Evolutionary conservation across 2,113 vertebrate genomes (phyloP).

Genomic region (Zosterops pallidus): DNA sequence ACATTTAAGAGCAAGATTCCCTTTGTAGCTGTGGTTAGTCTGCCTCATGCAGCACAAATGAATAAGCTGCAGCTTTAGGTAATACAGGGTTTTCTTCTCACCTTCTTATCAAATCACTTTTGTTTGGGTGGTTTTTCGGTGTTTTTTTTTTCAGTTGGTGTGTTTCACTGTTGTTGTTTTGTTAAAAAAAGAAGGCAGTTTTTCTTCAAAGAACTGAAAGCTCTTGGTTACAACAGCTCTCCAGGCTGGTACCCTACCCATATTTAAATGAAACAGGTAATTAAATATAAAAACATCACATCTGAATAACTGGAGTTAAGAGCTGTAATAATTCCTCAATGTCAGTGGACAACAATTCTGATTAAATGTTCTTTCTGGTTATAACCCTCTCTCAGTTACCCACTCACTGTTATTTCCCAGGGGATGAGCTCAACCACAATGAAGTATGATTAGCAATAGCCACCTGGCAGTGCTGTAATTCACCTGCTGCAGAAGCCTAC

Average conservation of each 20-base stretch:
- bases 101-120: not conserved
- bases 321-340: not conserved
- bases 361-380: conserved; percentile 29
- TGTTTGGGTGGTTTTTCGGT: not conserved
- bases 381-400: not conserved
- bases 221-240: not conserved
- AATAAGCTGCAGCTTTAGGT: not conserved
- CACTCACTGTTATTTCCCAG: not conserved
- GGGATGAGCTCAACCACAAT: not conserved
- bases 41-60: not conserved
- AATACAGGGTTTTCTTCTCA: not conserved
- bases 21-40: not conserved
- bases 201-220: not conserved
- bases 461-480: not conserved
- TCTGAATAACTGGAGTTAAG: not conserved
- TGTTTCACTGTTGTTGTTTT: not conserved
- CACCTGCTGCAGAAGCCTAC: not conserved
- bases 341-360: not conserved
- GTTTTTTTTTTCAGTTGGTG: not conserved
- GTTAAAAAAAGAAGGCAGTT: not conserved
- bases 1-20: not conserved
- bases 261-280: not conserved
- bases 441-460: not conserved
- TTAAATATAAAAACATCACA: not conserved
- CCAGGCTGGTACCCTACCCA: not conserved